phyloP scores from a whole-genome alignment of 2,888 invertebrate species.

The Schizotus pectinicornis region DNA sequence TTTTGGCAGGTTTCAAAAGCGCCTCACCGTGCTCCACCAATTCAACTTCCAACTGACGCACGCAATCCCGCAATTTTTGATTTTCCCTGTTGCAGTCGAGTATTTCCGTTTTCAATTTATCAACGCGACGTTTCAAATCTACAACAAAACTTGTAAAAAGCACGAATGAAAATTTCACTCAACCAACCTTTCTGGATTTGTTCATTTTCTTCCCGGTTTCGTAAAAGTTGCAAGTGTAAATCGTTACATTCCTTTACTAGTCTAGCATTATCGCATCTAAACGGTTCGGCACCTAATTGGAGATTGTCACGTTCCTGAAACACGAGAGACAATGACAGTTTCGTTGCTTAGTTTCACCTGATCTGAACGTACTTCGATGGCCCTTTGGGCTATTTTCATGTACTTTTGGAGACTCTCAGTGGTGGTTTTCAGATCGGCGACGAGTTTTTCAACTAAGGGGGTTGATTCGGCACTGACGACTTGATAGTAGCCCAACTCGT shows the following conservation, averaged over 20 bases:
- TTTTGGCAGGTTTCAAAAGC: slow-evolving; percentile 11
- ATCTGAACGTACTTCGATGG: slow-evolving; percentile 63
- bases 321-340: slow-evolving; percentile 6
- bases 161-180: slow-evolving; percentile 36
- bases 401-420: slow-evolving; percentile 87
- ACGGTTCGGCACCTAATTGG: slow-evolving; percentile 76
- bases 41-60: slow-evolving; percentile 62
- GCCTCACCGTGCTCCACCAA: slow-evolving; percentile 56
- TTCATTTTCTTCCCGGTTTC: slow-evolving; percentile 69
- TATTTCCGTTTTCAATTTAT: slow-evolving; percentile 63
- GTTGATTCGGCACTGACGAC: slow-evolving; percentile 77
- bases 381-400: slow-evolving; percentile 75
- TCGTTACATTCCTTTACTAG: slow-evolving; percentile 78
- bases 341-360: background rate
- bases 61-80: slow-evolving; percentile 65
- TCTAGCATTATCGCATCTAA: slow-evolving; percentile 80
- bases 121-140: slow-evolving; percentile 62
- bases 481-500: slow-evolving; percentile 83
- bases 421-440: slow-evolving; percentile 84
- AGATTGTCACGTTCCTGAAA: slow-evolving; percentile 73
- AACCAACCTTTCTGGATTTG: slow-evolving; percentile 62
- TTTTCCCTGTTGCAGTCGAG: slow-evolving; percentile 62
- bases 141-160: slow-evolving; percentile 18
- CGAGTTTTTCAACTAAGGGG: slow-evolving; percentile 78
- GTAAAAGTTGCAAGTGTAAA: slow-evolving; percentile 70